Percentiles rank a stretch among this genome's conserved stretches.
Evolutionary conservation across 2,113 vertebrate species (phyloP).

Genomic region (Tringa solitaria): DNA sequence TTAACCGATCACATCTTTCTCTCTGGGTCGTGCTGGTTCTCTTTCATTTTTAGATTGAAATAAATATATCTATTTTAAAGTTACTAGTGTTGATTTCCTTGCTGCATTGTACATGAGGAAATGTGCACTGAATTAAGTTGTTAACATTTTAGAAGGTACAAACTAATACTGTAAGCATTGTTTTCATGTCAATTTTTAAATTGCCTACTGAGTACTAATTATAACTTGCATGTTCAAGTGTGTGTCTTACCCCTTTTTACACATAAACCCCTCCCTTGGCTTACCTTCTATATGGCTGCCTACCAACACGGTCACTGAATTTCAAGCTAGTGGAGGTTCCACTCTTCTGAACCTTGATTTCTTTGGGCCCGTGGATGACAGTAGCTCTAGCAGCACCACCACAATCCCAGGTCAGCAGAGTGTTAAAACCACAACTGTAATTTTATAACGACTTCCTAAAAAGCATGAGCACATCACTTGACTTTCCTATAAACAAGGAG

Average conservation of each 20-base stretch:
- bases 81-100: slow-evolving; percentile 73
- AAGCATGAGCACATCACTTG: slow-evolving; percentile 81
- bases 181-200: slow-evolving; percentile 79
- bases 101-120: slow-evolving; percentile 76
- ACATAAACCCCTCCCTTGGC: slow-evolving; percentile 83
- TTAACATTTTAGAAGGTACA: slow-evolving; percentile 77
- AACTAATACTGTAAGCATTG: slow-evolving; percentile 80
- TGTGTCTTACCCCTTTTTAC: slow-evolving; percentile 87
- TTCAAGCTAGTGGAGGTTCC: slow-evolving; percentile 97
- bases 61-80: slow-evolving; percentile 69
- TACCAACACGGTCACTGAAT: slow-evolving; percentile 84
- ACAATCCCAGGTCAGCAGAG: slow-evolving; percentile 98
- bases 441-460: slow-evolving; percentile 68
- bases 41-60: slow-evolving; percentile 69
- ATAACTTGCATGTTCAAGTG: slow-evolving; percentile 89
- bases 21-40: slow-evolving; percentile 71
- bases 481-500: slow-evolving; percentile 85
- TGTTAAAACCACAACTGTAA: slow-evolving; percentile 75
- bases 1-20: slow-evolving; percentile 71
- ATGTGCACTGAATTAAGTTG: slow-evolving; percentile 76
- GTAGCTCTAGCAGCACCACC: slow-evolving; percentile 88
- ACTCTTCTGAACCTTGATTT: slow-evolving; percentile 99
- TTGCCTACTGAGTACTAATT: slow-evolving; percentile 80
- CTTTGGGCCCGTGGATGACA: slow-evolving; percentile 99
- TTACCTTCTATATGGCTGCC: slow-evolving; percentile 84